Percentiles rank a stretch among this genome's conserved stretches.
Evolutionary conservation across 2,113 vertebrate species (phyloP).

Genomic region (Stegostoma tigrinum): DNA sequence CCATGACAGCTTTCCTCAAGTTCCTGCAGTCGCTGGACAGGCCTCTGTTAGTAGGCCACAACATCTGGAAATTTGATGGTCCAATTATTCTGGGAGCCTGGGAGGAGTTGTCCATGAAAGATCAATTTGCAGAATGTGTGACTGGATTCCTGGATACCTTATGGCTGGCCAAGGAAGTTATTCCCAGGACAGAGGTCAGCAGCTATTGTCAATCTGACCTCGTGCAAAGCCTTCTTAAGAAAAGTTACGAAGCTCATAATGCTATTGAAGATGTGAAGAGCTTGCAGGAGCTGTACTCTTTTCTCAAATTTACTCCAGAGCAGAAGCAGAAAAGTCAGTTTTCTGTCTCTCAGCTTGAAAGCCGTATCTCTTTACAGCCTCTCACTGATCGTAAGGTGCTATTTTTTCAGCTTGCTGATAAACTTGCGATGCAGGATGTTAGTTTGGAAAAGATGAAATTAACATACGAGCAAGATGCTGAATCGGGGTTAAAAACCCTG

Average conservation of each 20-base stretch:
- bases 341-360: slow-evolving; percentile 35
- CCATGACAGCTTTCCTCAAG: slow-evolving; percentile 21
- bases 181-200: neutral
- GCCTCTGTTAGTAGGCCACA: slow-evolving; percentile 29
- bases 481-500: neutral
- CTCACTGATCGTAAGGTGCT: neutral
- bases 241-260: slow-evolving; percentile 32
- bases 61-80: slow-evolving; percentile 35
- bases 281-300: slow-evolving; percentile 36
- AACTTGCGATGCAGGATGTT: slow-evolving; percentile 2
- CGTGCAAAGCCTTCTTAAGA: neutral
- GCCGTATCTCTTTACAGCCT: neutral
- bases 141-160: slow-evolving; percentile 34
- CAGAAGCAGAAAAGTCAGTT: neutral
- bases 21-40: slow-evolving; percentile 11
- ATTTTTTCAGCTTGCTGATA: neutral
- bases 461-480: neutral
- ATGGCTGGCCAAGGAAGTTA: neutral
- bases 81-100: neutral
- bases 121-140: slow-evolving; percentile 20
- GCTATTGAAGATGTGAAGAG: slow-evolving; percentile 32
- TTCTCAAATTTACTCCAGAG: neutral
- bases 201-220: neutral
- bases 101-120: slow-evolving; percentile 29
- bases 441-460: slow-evolving; percentile 15